Evolutionary conservation across 2,113 vertebrate species (phyloP), one percentile per base, ranked within the genome.

Genomic region (Piaya cayana): DNA sequence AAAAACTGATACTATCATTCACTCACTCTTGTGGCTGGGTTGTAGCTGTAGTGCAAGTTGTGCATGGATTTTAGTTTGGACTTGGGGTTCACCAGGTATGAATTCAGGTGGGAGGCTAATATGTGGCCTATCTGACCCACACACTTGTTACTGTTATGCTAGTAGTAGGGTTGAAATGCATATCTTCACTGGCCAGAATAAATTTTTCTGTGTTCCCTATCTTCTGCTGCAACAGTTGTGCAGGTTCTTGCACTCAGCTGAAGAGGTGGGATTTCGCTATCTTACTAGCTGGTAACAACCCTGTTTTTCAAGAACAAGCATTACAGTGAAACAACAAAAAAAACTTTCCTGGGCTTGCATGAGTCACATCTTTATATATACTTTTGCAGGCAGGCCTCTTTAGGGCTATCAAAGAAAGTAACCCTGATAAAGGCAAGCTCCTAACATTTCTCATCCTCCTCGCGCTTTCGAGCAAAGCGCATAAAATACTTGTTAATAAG

Each of bases 331-430:
- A 82, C 47, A 64, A 39, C 62, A 56, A 53, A 59, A n/a, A n/a
- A 45, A 96, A 50, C 58, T 92, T 93, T 47, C 37, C 39, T 39
- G 30, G 43, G 52, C 30, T 88, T 68, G 36, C n/a, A 42, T 37
- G 42, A 56, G 39, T 90, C 56, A 63, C 36, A 43, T 4, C 5
- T 62, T 86, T 11, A 14, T 22, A n/a, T 2, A 2, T 67, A 15
- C 75, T 52, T 82, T 60, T 64, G 36, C 43, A 42, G n/a, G 20
- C 87, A 78, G 60, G 43, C n/a, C 60, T 82, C 63, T 91, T 45
- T 76, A 77, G 45, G 63, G 26, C 67, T 91, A 92, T 37, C 39
- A 70, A 85, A 70, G 45, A 75, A 82, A 82, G 76, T 47, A 72
- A 32, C 6, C 8, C 20, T 53, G 56, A n/a, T 50, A 79, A 79